Conservation (phyloP, 2,113 vertebrate genomes). For the Cettia cetti region DNA sequence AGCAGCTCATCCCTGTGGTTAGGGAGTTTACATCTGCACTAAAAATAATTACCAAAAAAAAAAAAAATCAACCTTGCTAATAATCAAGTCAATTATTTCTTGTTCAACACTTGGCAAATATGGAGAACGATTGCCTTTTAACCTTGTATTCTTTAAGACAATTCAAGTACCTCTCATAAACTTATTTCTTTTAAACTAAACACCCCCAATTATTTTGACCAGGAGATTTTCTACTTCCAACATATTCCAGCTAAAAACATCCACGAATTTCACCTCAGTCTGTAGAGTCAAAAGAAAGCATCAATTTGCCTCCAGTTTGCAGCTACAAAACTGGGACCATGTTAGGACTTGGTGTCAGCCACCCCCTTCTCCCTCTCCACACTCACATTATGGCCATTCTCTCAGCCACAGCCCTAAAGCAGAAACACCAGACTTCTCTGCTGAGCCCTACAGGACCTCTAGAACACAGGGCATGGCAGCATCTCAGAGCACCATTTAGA, state of each 20-base stretch:
- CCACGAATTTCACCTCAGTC: neutral
- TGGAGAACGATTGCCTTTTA: neutral
- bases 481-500: neutral
- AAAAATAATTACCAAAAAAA: neutral
- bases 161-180: neutral
- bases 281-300: neutral
- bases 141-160: neutral
- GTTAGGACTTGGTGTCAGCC: accelerated
- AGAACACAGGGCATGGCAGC: accelerated
- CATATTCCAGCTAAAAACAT: neutral
- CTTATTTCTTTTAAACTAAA: neutral
- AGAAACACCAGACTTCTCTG: neutral
- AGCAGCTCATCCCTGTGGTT: neutral
- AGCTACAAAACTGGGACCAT: neutral
- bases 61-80: neutral
- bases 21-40: neutral
- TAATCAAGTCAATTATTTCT: neutral
- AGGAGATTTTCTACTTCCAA: neutral
- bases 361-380: neutral
- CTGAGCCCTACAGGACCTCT: neutral
- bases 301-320: accelerated
- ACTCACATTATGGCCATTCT: neutral
- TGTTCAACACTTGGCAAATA: neutral
- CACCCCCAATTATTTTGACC: neutral
- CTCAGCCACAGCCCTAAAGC: neutral